Conservation (phyloP, 2,888 invertebrate genomes). For the Drosophila mayaguana region DNA sequence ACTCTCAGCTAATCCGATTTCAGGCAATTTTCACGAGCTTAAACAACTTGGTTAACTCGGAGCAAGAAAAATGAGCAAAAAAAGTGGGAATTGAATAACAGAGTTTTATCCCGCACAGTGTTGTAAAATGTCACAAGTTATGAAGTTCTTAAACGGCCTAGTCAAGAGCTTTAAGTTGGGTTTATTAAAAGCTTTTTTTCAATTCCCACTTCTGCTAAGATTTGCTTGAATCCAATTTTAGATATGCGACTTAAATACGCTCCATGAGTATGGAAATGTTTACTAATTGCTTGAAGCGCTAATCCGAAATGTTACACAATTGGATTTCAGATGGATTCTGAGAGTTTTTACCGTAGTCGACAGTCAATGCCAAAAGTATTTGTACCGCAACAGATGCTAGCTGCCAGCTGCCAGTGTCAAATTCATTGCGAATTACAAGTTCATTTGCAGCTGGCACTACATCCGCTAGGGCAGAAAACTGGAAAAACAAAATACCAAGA, state of each 20-base stretch:
- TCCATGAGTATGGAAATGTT: neutral
- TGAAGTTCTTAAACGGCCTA: neutral
- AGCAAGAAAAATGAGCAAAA: conserved; percentile 3
- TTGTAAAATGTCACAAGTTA: neutral
- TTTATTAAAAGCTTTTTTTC: neutral
- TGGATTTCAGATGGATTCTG: conserved; percentile 27
- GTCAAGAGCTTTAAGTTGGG: neutral
- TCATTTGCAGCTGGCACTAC: conserved; percentile 73
- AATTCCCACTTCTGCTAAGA: neutral
- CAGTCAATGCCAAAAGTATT: conserved; percentile 58
- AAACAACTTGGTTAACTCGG: conserved; percentile 25
- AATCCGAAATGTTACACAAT: conserved; percentile 51
- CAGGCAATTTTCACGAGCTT: conserved; percentile 35
- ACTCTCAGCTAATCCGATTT: conserved; percentile 43
- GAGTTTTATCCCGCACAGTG: neutral
- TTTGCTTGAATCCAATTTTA: neutral
- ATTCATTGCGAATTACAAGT: conserved; percentile 77
- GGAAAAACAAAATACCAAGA: conserved; percentile 18
- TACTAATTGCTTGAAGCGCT: conserved; percentile 12
- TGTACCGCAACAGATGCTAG: conserved; percentile 46
- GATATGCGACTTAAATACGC: neutral
- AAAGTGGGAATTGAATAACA: neutral
- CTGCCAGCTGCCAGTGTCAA: conserved; percentile 76
- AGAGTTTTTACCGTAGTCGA: neutral
- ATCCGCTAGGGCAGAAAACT: conserved; percentile 60